Conservation (phyloP, 2,113 vertebrate species). For the Octodon degus region DNA sequence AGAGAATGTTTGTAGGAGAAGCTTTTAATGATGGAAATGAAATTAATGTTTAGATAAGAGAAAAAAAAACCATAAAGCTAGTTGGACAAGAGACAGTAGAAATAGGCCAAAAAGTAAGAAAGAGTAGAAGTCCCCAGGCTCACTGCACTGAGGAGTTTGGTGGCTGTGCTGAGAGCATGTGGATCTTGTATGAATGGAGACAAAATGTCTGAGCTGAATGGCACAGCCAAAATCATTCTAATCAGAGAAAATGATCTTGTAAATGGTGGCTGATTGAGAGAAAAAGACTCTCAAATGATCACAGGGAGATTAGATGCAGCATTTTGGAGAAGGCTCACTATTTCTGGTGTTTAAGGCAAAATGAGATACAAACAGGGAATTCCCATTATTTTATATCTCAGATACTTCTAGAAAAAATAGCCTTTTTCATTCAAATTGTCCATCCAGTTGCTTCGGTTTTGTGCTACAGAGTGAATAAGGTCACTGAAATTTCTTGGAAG, state of each 20-base stretch:
- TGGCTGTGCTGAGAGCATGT: background rate
- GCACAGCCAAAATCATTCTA: background rate
- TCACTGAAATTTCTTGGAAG: background rate
- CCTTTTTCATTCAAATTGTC: background rate
- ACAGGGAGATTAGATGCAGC: background rate
- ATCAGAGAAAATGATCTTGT: slow-evolving; percentile 27
- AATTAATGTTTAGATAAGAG: slow-evolving; percentile 15
- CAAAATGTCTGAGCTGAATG: background rate
- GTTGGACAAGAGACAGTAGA: background rate
- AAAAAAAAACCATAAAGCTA: background rate
- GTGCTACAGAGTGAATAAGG: background rate
- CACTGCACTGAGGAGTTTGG: background rate
- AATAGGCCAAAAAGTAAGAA: background rate
- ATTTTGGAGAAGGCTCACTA: background rate
- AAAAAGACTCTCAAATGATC: background rate
- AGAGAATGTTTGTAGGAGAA: background rate
- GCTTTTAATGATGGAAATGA: background rate
- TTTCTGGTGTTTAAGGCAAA: background rate
- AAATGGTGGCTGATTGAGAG: background rate
- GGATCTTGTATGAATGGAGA: background rate
- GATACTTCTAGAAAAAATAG: background rate
- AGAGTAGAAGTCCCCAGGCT: too few relatives aligned
- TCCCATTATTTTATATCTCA: background rate
- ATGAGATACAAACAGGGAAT: background rate
- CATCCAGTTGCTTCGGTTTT: background rate